These are phyloP conservation scores for Ametastegia equiseti DNA, from an alignment of 2,888 invertebrate genomes.

Conservation along the genomic window DNA sequence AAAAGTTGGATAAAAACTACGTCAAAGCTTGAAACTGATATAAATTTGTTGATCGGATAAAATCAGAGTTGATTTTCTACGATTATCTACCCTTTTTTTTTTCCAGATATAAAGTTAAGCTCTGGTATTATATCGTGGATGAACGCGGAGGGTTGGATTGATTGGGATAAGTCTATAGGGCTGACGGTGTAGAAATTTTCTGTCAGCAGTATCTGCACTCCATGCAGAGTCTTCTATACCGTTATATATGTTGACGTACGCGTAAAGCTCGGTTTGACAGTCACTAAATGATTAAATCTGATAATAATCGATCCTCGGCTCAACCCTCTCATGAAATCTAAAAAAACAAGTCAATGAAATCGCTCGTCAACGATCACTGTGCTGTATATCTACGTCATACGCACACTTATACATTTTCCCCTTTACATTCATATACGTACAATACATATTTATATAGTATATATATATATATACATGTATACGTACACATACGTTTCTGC, in stretches of 20 bases:
- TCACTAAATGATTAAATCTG: constrained; percentile 36
- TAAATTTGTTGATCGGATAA: too few species aligned
- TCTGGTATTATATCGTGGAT: too few species aligned
- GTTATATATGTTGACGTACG: not conserved
- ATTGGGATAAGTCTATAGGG: too few species aligned
- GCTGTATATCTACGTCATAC: not conserved
- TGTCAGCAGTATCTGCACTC: not conserved
- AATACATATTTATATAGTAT: too few species aligned
- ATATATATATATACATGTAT: too few species aligned
- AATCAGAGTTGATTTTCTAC: too few species aligned
- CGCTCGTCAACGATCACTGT: constrained; percentile 20
- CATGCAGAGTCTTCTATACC: not conserved
- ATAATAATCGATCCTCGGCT: constrained; percentile 24
- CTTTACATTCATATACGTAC: not conserved
- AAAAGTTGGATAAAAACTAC: too few species aligned
- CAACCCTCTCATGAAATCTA: constrained; percentile 23
- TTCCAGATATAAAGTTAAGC: too few species aligned
- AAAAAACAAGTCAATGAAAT: constrained; percentile 26
- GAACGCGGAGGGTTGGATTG: too few species aligned
- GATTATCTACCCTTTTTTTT: too few species aligned
- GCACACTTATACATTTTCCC: not conserved
- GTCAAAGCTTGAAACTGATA: too few species aligned
- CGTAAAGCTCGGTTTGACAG: not conserved
- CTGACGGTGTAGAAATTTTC: not conserved
- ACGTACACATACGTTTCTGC: not conserved